Base-by-base conservation (phyloP, 2,113 vertebrate species). In the Odocoileus hemionus region DNA sequence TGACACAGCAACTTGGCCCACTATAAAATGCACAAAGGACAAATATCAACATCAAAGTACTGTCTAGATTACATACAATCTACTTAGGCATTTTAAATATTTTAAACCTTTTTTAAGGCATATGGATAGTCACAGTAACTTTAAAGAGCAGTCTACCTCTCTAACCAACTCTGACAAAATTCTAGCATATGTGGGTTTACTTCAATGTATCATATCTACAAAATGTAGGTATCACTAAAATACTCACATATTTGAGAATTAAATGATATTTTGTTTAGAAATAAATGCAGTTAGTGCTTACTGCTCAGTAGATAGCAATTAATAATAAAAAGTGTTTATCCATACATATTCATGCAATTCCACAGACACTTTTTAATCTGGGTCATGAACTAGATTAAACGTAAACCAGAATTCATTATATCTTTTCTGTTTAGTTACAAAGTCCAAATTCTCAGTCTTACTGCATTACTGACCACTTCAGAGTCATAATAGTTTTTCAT, bases 401-500 rank as follows among this genome's bases (percentile, higher is more conserved):
- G 58, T 11, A 33, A 95, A 43, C 30, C n/a, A 76, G 70, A 94
- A 82, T 45, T 85, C 61, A 64, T 67, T n/a, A 33, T 60, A 33
- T n/a, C 74, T 80, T 85, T 50, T 43, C 6, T 83, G 83, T 93
- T 25, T 39, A 28, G 60, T 43, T 83, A 76, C 67, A 50, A 89
- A 96, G 79, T 60, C 55, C 50, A 52, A 90, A 52, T 28, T 79
- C 45, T 61, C 12, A 47, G 52, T 55, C 12, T 91, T 90, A 39
- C 6, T 78, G n/a, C 90, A 78, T 95, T 55, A 67, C 85, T 80
- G 76, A 86, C 39, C 50, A 92, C 94, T 86, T 94, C 43, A 70
- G 21, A 25, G 87, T 83, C 86, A 95, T 86, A 17, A 78, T 1
- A 85, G 92, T 50, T 94, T 94, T 90, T 93, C 80, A 91, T 96